Base-by-base conservation (phyloP, 2,888 invertebrate genomes). In the Dolichopus griseipennis region DNA sequence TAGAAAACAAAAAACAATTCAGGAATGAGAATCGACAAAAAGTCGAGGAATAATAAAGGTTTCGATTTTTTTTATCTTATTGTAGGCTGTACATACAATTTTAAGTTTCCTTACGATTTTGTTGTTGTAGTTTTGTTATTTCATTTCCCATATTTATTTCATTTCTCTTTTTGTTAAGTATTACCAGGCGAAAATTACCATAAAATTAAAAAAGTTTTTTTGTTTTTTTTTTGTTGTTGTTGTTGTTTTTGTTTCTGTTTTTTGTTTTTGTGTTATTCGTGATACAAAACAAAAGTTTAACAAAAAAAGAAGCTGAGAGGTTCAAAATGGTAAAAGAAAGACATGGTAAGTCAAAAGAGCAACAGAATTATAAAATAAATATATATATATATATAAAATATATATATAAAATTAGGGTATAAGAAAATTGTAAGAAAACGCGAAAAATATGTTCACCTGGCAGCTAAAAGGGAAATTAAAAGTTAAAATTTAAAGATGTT, bases 161-260 rank as follows among this genome's bases (percentile, higher is more conserved):
- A 52, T 52, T 52, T 52, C 52, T 12, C 18, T 52, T 52, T 52
- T 52, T 2, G 52, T 15, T 52, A 15, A 52, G 52, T 12, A 52
- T 52, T 52, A 52, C 52, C 52, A 52, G 52, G 52, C 52, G 52
- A 52, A 52, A 52, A 52, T 52, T 52, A 52, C 52, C 52, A 52
- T 52, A 52, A 52, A 52, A 52, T 52, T 52, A 52, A 52, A 52
- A 52, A 52, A 52, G 18, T 52, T 52, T 27, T 27, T 27, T 5
- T n/a, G n/a, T n/a, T n/a, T 27, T 27, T 27, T 27, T 27, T 27
- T 5, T 27, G 27, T 27, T 27, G 2, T 27, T 27, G 5, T 5
- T 5, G 2, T 27, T 27, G n/a, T n/a, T n/a, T n/a, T n/a, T n/a
- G 2, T 27, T 27, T 27, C 3, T 27, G 27, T 27, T 2, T 27